These are phyloP conservation scores for Chaetorhynchus papuensis DNA, from an alignment of 2,113 vertebrate species.

Conservation along the genomic window DNA sequence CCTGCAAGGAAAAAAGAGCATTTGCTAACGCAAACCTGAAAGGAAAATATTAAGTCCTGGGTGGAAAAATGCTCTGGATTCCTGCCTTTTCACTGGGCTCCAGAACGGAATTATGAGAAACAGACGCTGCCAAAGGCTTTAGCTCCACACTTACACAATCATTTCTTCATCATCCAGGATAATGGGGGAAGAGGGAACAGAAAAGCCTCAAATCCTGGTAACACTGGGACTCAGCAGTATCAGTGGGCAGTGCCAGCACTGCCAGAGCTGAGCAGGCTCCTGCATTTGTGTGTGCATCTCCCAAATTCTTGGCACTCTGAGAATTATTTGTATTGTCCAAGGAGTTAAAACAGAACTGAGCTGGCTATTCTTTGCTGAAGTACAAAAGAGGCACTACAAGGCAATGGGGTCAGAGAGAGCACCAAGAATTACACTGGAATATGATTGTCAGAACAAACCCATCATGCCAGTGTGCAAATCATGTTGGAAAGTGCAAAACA, in stretches of 20 bases:
- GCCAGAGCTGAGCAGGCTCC: not conserved
- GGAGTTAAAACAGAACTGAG: not conserved
- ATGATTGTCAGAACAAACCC: not conserved
- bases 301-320: not conserved
- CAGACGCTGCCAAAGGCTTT: not conserved
- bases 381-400: not conserved
- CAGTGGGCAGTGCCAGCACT: not conserved
- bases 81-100: slow-evolving; percentile 8
- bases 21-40: not conserved
- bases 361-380: not conserved
- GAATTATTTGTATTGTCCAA: not conserved
- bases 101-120: not conserved
- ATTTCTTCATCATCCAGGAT: not conserved
- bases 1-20: not conserved
- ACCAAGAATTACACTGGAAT: not conserved
- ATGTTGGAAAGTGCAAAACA: fast-evolving
- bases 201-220: not conserved
- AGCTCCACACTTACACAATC: not conserved
- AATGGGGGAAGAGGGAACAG: not conserved
- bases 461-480: not conserved
- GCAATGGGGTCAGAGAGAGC: not conserved
- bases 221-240: not conserved
- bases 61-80: slow-evolving; percentile 9
- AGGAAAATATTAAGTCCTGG: slow-evolving; percentile 10
- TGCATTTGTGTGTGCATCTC: not conserved